Base-by-base conservation (phyloP, 2,888 invertebrate genomes). In the Polietes domitor region DNA sequence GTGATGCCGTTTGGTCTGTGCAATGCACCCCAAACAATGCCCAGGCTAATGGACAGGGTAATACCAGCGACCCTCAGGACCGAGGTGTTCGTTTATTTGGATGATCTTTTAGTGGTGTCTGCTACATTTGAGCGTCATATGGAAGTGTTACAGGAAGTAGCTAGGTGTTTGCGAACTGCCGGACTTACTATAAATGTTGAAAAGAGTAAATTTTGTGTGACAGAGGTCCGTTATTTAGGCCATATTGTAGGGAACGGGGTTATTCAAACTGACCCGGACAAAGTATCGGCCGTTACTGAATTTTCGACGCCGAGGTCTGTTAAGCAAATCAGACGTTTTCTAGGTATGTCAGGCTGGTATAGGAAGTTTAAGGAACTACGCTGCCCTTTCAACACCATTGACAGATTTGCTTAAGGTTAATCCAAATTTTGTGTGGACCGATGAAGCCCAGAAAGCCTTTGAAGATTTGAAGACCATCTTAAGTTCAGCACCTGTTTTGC, bases 321-420 rank as follows among this genome's bases (percentile, higher is more conserved):
- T 10, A 47, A 55, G 10, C 70, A 83, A 43, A 63, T 83, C 12
- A 17, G 80, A 7, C 19, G 80, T 4, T 78, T 84, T 24, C 15
- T 84, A 0, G 80, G 78, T 26, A 74, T 80, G 72, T 17, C 77
- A 1, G 78, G 84, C 0, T 83, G 80, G 77, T 80, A 70, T 28
- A 6, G 85, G 1, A 61, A 85, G 10, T 86, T 85, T 53, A 80
- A n/a, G 6, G 7, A 55, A 72, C 53, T 82, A 28, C 28, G 73
- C 78, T 1, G 17, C 77, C 1, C 5, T 82, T 0, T 58, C 84
- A 0, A 28, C 81, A 7, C 74, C 75, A 1, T 12, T 79, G 9
- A 55, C 74, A 7, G 19, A 83, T 58, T 21, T 32, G 6, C 26
- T 74, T 9, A 82, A 50, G 9, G 10, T 24, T 28, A 9, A 5